phyloP scores from a whole-genome alignment of 2,888 invertebrate species.

The Drosophila niveifrons region DNA sequence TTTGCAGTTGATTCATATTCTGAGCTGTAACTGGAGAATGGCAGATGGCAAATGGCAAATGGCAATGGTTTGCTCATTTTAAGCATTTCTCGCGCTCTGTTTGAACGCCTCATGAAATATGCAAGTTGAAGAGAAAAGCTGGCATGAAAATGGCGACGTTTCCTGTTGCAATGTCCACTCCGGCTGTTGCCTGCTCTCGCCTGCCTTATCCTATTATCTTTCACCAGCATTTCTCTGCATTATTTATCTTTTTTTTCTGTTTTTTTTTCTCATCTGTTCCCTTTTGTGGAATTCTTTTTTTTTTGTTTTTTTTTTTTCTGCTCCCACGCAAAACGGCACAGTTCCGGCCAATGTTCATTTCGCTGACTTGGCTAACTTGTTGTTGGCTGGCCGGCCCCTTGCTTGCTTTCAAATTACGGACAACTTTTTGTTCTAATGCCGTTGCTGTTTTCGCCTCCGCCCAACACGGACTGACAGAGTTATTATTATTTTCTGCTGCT shows the following conservation, averaged over 20 bases:
- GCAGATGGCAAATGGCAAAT: constrained; percentile 19
- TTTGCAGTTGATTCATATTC: constrained; percentile 10
- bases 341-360: constrained; percentile 77
- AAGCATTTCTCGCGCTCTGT: constrained; percentile 16
- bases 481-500: constrained; percentile 2
- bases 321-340: constrained; percentile 68
- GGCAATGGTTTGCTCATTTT: constrained; percentile 30
- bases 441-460: background rate
- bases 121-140: constrained; percentile 63
- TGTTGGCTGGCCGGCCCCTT: background rate
- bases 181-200: constrained; percentile 15
- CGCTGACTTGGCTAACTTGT: constrained; percentile 61
- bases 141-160: constrained; percentile 69
- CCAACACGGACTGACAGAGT: background rate
- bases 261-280: constrained; percentile 8
- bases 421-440: constrained; percentile 61
- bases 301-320: constrained; percentile 25
- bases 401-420: constrained; percentile 59
- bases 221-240: constrained; percentile 42
- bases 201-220: constrained; percentile 67
- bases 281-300: constrained; percentile 19
- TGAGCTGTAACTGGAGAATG: constrained; percentile 17
- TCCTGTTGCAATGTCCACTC: constrained; percentile 55
- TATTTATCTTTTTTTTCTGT: constrained; percentile 29
- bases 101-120: constrained; percentile 66